A percentile compares a stretch with the other conserved stretches of the same genome.
Evolutionary conservation across 53 echinoderm and acorn worm genomes (phyloP).

Genomic region (Arbacia lixula): DNA sequence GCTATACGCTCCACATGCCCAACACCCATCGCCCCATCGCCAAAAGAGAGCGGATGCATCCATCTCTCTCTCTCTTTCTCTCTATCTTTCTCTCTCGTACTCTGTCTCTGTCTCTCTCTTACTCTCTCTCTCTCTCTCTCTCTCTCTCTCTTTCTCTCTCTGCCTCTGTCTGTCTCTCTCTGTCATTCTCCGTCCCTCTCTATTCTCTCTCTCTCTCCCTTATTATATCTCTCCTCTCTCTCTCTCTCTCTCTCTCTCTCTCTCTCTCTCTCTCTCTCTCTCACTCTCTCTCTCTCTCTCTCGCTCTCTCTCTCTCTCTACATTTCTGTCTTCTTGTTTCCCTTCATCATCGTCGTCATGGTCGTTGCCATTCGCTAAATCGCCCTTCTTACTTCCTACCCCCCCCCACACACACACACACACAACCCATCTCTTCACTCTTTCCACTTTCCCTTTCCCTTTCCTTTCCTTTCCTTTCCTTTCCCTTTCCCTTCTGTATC

Average conservation of each 20-base stretch:
- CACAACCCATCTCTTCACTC: too few relatives aligned
- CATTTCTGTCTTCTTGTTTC: too few relatives aligned
- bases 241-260: not conserved
- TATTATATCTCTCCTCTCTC: not conserved
- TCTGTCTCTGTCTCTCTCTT: not conserved
- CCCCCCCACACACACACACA: too few relatives aligned
- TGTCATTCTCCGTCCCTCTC: not conserved
- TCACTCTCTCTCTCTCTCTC: not conserved
- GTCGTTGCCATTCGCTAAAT: too few relatives aligned
- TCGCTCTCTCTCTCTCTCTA: too few relatives aligned
- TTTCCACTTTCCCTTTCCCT: too few relatives aligned
- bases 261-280: not conserved
- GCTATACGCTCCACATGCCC: not conserved
- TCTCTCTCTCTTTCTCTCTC: not conserved
- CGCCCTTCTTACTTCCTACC: too few relatives aligned
- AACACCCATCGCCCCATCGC: slow-evolving; percentile 19
- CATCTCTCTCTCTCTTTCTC: slow-evolving; percentile 3
- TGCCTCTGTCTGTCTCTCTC: not conserved
- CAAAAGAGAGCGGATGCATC: slow-evolving; percentile 39
- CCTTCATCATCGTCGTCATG: too few relatives aligned
- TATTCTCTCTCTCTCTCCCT: not conserved
- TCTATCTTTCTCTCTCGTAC: not conserved
- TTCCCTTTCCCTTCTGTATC: too few relatives aligned
- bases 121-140: not conserved
- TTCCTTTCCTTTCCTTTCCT: too few relatives aligned